Evolutionary conservation across 2,113 vertebrate species (phyloP).

Genomic region (Acanthochromis polyacanthus): DNA sequence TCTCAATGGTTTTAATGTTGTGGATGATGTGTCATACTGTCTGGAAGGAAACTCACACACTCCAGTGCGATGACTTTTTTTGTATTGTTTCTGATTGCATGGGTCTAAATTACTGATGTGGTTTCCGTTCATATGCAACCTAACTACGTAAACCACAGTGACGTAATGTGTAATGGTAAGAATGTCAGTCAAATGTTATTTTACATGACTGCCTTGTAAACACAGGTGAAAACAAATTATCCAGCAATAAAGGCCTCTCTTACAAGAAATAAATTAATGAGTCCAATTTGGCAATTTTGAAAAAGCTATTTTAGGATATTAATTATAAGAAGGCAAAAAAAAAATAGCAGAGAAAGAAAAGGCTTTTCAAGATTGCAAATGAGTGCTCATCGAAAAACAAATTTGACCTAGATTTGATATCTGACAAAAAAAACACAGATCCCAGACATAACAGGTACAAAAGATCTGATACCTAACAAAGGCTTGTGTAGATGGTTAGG

Average conservation of each 20-base stretch:
- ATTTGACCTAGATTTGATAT: neutral
- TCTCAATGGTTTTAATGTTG: too few relatives aligned
- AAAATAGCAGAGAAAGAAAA: neutral
- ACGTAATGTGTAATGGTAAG: too few relatives aligned
- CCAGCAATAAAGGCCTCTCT: too few relatives aligned
- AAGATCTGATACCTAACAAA: neutral
- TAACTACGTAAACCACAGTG: neutral
- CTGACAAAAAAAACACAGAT: neutral
- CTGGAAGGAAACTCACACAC: constrained; percentile 5
- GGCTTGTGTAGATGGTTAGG: too few relatives aligned
- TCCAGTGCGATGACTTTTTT: neutral
- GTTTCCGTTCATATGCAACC: neutral
- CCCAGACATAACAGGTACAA: neutral
- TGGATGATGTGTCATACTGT: neutral
- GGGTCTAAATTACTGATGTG: neutral
- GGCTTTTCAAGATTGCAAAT: neutral
- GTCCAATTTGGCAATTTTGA: too few relatives aligned
- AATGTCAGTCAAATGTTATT: too few relatives aligned
- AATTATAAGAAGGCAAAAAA: neutral
- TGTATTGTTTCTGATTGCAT: neutral
- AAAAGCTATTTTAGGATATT: too few relatives aligned
- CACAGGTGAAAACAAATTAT: too few relatives aligned
- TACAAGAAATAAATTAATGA: too few relatives aligned
- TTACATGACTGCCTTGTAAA: too few relatives aligned
- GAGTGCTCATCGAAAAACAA: too few relatives aligned